Conservation (phyloP, 2,797 vertebrate genomes). For the Poecilia picta region DNA sequence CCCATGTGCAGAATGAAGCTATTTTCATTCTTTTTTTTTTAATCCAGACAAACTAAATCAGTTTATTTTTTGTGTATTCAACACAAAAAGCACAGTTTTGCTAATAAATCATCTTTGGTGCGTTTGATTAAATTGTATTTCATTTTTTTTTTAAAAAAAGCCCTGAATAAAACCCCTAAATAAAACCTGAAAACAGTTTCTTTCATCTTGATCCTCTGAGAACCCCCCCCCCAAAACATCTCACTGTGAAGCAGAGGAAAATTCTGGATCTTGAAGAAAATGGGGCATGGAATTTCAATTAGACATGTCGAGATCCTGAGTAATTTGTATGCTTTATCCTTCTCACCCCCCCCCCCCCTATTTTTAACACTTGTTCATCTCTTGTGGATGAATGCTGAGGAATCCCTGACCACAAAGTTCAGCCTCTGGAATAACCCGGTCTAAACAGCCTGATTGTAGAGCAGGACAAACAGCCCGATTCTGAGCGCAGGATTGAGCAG, state of each 20-base stretch:
- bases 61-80: constrained; percentile 52
- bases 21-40: constrained; percentile 37
- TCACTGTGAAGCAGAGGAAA: constrained; percentile 44
- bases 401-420: constrained; percentile 59
- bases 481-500: constrained; percentile 52
- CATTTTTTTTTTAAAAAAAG: not conserved
- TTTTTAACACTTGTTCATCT: constrained; percentile 27
- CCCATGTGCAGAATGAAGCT: constrained; percentile 29
- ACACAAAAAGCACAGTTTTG: constrained; percentile 38
- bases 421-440: constrained; percentile 67
- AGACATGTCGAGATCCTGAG: constrained; percentile 73
- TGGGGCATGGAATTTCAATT: constrained; percentile 79
- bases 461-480: constrained; percentile 49
- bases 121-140: constrained; percentile 1
- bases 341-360: not conserved
- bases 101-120: constrained; percentile 57
- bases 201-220: constrained; percentile 68
- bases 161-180: constrained; percentile 52
- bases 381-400: constrained; percentile 41
- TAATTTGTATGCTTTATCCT: constrained; percentile 61
- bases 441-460: constrained; percentile 71
- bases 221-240: constrained; percentile 53
- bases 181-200: constrained; percentile 71
- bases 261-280: constrained; percentile 67
- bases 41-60: constrained; percentile 51